A percentile compares a stretch with the other conserved stretches of the same genome.
Conservation (phyloP, 2,888 invertebrate species). For the Sarcophaga rosellei region DNA sequence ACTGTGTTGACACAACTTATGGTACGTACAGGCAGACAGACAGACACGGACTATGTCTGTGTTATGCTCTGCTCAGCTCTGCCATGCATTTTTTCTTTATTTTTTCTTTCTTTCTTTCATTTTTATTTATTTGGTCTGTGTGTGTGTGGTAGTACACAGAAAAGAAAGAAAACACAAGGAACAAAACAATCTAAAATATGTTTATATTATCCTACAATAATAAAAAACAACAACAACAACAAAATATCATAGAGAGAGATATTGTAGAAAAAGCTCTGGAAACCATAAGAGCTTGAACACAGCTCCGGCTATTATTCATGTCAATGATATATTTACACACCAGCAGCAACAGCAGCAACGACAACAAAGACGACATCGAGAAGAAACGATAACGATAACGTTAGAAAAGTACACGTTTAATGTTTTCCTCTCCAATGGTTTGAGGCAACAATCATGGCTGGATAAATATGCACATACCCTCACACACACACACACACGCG, state of each 20-base stretch:
- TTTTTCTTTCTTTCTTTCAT: slow-evolving; percentile 14
- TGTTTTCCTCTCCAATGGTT: slow-evolving; percentile 43
- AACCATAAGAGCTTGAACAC: slow-evolving; percentile 63
- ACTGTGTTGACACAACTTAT: slow-evolving; percentile 57
- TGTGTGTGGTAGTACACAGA: neutral
- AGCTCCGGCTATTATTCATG: slow-evolving; percentile 64
- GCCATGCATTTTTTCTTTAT: neutral
- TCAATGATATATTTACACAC: slow-evolving; percentile 65
- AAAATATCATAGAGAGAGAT: neutral
- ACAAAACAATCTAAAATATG: slow-evolving; percentile 50
- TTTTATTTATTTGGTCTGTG: slow-evolving; percentile 29
- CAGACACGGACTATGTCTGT: slow-evolving; percentile 7
- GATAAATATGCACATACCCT: slow-evolving; percentile 16
- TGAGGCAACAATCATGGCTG: slow-evolving; percentile 20
- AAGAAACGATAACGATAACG: slow-evolving; percentile 12
- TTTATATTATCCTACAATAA: slow-evolving; percentile 57
- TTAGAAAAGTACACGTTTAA: slow-evolving; percentile 60
- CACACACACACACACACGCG: neutral
- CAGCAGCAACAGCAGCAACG: neutral
- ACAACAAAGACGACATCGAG: neutral
- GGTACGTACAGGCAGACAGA: slow-evolving; percentile 44
- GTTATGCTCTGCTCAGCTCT: slow-evolving; percentile 1
- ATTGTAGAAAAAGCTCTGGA: slow-evolving; percentile 18
- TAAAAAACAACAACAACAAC: slow-evolving; percentile 28
- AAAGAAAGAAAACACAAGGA: neutral